phyloP scores from a whole-genome alignment of 2,797 vertebrate genomes.

The Serranus cabrilla region DNA sequence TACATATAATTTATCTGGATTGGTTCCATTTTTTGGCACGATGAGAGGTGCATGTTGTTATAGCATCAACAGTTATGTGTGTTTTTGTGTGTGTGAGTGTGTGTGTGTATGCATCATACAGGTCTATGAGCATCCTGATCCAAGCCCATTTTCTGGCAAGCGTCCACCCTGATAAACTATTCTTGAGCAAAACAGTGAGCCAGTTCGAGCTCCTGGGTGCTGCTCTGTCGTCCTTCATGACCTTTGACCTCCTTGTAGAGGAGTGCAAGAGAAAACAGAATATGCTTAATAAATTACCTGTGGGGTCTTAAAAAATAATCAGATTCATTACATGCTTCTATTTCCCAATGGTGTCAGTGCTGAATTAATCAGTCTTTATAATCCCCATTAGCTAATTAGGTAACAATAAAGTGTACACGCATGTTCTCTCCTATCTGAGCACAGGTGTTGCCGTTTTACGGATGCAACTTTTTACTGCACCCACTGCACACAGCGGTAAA shows the following conservation, averaged over 20 bases:
- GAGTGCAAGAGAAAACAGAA: conserved; percentile 18
- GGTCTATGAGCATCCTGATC: conserved; percentile 22
- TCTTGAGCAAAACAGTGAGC: conserved; percentile 13
- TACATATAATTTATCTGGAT: neutral
- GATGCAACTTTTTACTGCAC: conserved; percentile 26
- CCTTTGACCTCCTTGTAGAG: conserved; percentile 38
- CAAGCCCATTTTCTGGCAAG: conserved; percentile 37
- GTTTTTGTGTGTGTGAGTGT: neutral
- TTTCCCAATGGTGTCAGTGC: conserved; percentile 15
- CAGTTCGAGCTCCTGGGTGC: conserved; percentile 5
- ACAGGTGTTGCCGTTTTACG: conserved; percentile 44
- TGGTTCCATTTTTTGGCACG: neutral
- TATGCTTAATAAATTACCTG: conserved; percentile 21
- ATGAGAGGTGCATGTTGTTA: conserved; percentile 9
- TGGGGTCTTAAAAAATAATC: conserved; percentile 16
- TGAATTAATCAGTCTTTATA: neutral
- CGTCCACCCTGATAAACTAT: conserved; percentile 32
- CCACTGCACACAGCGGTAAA: conserved; percentile 12
- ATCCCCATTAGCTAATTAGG: conserved; percentile 10
- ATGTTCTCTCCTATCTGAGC: neutral
- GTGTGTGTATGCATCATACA: conserved; percentile 1
- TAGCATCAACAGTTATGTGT: neutral
- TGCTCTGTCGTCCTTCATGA: conserved; percentile 33
- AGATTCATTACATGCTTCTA: conserved; percentile 1
- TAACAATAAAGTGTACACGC: neutral